Base-by-base conservation (phyloP, 2,113 vertebrate genomes). In the Heteronetta atricapilla region DNA sequence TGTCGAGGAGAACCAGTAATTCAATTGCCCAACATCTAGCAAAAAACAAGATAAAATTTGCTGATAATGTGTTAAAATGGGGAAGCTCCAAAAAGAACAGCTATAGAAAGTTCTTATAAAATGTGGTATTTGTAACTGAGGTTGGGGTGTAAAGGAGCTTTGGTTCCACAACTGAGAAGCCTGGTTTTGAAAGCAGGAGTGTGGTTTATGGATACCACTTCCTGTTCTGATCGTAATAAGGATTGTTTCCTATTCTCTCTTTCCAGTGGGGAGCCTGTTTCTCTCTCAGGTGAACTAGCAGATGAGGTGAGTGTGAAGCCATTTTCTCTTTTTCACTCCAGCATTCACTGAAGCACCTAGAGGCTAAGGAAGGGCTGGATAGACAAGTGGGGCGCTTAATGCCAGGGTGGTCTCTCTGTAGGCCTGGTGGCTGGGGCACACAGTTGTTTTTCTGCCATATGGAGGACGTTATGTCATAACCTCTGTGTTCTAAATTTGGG, bases 311-410 rank as follows among this genome's bases (percentile, higher is more conserved):
- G 74, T 73, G 13, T 38, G n/a, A 73, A 94, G n/a, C 1, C 0
- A 6, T 67, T n/a, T 40, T 68, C 44, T 18, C 20, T 5, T 10
- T 91, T 76, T 73, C 31, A 6, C 2, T 88, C 38, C 5, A 3
- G 10, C 4, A 6, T 38, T 88, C 3, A 2, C 4, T 50, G 40
- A 11, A 76, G 42, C 18, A 31, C 8, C 0, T 0, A 7, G 14
- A 26, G 36, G 34, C 23, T 16, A 11, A 5, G 55, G 20, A 33
- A 50, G n/a, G 40, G 23, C 56, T 11, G 22, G 16, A 17, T 7
- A 21, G 26, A 18, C 58, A 19, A 17, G 25, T 34, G 12, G 7
- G 29, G 48, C 10, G 17, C 38, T 68, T 14, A 8, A 36, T 40
- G 60, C 8, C 11, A 36, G n/a, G 22, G 22, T 13, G 12, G 25